Base-by-base conservation (phyloP, 2,888 invertebrate species). In the Monochamus alternatus region DNA sequence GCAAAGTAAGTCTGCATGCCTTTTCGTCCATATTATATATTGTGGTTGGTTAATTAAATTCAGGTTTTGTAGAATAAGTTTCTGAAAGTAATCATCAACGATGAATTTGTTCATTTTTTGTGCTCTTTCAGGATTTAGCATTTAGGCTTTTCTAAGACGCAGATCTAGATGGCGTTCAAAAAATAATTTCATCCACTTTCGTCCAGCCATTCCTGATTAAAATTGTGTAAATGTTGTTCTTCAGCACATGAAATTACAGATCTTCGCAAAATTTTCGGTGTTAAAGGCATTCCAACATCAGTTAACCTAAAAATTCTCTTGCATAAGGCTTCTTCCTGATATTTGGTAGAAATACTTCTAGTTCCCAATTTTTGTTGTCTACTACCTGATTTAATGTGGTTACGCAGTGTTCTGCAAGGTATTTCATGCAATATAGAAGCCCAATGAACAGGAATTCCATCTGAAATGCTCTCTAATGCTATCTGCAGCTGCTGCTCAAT, bases 261-360 rank as follows among this genome's bases (percentile, higher is more conserved):
- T n/a, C n/a, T n/a, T n/a, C n/a, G n/a, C n/a, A n/a, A n/a, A n/a
- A n/a, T n/a, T n/a, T n/a, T n/a, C n/a, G n/a, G n/a, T n/a, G n/a
- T n/a, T n/a, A n/a, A 38, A 38, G 38, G 51, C 51, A 51, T 51
- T 12, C 51, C 51, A 3, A 51, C 51, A 5, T 51, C 3, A 5
- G 51, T 9, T 51, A 51, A 51, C 51, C 51, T 51, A 51, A 12
- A n/a, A 51, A 51, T 51, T 5, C 9, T 51, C 3, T 51, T 9
- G 8, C 9, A 9, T n/a, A 51, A 51, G 3, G 3, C 5, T 5
- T 73, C 76, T 79, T 79, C 75, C 75, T 80, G 73, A 30, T 74
- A 70, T n/a, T 43, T n/a, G 74, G 43, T 71, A 52, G 64, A 72
- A 66, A 64, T 22, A 9, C 58, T 67, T 55, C 64, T 67, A 38